Evolutionary conservation across 1,140 invertebrate genomes (phyloP).

Genomic region (Neelides sp.): DNA sequence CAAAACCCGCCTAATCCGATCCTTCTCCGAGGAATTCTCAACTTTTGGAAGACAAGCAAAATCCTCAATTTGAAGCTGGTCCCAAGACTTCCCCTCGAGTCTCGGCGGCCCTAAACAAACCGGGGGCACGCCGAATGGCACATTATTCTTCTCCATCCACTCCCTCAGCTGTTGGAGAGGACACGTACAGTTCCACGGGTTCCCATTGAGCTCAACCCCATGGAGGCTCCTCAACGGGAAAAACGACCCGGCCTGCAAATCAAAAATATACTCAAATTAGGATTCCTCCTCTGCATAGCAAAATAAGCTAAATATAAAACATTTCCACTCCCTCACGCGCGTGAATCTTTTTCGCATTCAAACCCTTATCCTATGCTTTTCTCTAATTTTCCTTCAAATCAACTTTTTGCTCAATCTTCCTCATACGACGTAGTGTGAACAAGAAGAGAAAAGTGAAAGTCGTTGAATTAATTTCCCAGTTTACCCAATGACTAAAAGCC

Average conservation of each 20-base stretch:
- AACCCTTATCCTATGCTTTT: too few species aligned
- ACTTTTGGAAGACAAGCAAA: constrained; percentile 57
- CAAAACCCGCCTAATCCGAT: constrained; percentile 31
- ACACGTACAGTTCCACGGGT: constrained; percentile 73
- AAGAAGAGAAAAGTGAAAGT: too few species aligned
- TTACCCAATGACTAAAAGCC: too few species aligned
- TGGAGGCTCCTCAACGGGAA: constrained; percentile 53
- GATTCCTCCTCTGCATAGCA: too few species aligned
- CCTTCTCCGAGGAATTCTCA: constrained; percentile 25
- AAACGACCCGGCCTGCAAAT: constrained; percentile 44
- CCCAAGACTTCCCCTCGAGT: constrained; percentile 52
- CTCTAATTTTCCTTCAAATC: too few species aligned
- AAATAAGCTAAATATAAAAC: too few species aligned
- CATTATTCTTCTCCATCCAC: constrained; percentile 64
- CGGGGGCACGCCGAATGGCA: constrained; percentile 52
- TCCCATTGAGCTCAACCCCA: constrained; percentile 56
- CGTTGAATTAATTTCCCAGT: too few species aligned
- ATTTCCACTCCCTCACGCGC: too few species aligned
- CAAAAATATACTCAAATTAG: neutral
- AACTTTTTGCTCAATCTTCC: too few species aligned
- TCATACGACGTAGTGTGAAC: too few species aligned
- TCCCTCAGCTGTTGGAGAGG: constrained; percentile 53
- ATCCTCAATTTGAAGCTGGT: constrained; percentile 58
- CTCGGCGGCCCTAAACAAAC: constrained; percentile 50
- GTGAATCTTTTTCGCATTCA: too few species aligned